Base-by-base conservation (phyloP, 1,140 invertebrate species). In the Musca vetustissima region DNA sequence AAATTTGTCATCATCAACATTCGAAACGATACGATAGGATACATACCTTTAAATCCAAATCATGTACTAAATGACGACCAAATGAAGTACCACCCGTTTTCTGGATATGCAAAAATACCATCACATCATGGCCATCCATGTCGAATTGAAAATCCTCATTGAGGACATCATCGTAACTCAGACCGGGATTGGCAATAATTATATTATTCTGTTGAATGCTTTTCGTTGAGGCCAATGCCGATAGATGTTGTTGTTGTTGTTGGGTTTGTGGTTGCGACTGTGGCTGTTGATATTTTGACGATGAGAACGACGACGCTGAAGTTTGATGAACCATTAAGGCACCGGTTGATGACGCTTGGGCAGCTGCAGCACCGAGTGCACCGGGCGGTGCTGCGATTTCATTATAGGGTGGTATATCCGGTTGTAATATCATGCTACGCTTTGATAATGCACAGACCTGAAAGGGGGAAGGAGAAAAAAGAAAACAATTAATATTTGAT, bases 101-200 rank as follows among this genome's bases (percentile, higher is more conserved):
- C 84, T 99, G 97, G 84, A 99, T 98, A 81, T 99, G 97, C 52
- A 99, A 85, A 83, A 99, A 99, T 19, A 99, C 96, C 86, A 99
- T 93, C 19, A 99, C 97, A 86, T 99, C 97, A 75, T 93, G 90
- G 8, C 91, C 92, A 79, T 93, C 91, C 78, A 97, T 92, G 80
- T 95, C 91, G 84, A 95, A 95, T 72, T 91, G 88, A 83, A 92
- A 93, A 80, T 93, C 92, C 80, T 94, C 92, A 75, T 92, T 92
- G 17, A 93, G 86, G 71, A 94, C 89, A 82, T 94, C 92, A 73
- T 93, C 92, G 77, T 93, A 94, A 73, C 89, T 90, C 59, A 91
- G 83, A 21, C 88, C 88, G 17, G 85, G 84, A 75, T 87, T 87
- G 55, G 78, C 77, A 53, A 76, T 76, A 47, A 82, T 74, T 48